phyloP scores from a whole-genome alignment of 2,888 invertebrate species.

The Synergus japonicus region DNA sequence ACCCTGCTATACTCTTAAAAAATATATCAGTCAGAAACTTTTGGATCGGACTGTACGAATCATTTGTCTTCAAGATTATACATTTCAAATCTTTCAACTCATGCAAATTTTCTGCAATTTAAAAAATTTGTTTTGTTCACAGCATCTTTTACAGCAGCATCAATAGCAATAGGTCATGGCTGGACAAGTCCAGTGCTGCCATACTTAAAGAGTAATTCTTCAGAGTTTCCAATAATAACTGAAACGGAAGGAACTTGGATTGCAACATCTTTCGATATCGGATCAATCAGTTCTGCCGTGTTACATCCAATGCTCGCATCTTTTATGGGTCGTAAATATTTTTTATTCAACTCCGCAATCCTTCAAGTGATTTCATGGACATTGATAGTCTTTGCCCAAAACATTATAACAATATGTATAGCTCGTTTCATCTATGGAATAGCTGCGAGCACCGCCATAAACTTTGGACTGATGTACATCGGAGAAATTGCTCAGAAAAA shows the following conservation, averaged over 20 bases:
- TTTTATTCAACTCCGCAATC: conserved; percentile 54
- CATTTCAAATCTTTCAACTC: too few relatives aligned
- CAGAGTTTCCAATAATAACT: conserved; percentile 65
- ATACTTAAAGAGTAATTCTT: conserved; percentile 60
- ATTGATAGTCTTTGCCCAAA: conserved; percentile 63
- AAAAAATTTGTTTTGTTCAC: not conserved
- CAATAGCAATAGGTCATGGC: conserved; percentile 65
- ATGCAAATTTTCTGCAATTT: too few relatives aligned
- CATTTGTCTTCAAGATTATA: too few relatives aligned
- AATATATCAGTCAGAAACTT: too few relatives aligned
- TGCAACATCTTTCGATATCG: conserved; percentile 67
- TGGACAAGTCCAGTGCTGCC: conserved; percentile 72
- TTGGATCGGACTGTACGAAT: too few relatives aligned
- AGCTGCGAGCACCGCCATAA: conserved; percentile 77
- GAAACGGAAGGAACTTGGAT: conserved; percentile 69
- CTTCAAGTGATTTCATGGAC: conserved; percentile 69
- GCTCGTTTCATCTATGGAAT: conserved; percentile 77
- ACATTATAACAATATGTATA: conserved; percentile 68
- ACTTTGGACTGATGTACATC: conserved; percentile 80
- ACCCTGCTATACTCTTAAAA: too few relatives aligned
- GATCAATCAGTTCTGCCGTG: conserved; percentile 65
- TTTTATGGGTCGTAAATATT: conserved; percentile 67
- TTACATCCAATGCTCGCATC: conserved; percentile 65
- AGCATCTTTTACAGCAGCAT: conserved; percentile 67
- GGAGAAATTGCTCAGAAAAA: conserved; percentile 81